These are phyloP conservation scores for Solenodon paradoxus DNA, from an alignment of 2,113 vertebrate species.

Conservation along the genomic window DNA sequence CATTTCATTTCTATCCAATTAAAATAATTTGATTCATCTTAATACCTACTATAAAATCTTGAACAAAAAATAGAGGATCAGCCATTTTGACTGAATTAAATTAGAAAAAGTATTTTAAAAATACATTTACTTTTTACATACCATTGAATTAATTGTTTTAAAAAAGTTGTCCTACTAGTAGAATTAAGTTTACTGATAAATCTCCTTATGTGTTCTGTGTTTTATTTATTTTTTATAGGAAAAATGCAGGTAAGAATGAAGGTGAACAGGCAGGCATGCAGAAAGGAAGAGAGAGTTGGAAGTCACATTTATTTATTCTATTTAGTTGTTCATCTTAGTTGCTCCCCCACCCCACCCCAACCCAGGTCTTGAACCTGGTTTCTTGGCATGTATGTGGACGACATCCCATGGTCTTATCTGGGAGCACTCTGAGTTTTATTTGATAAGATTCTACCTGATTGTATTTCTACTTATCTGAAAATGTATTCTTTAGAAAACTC, in stretches of 20 bases:
- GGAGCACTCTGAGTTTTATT: no score
- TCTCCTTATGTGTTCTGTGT: background rate
- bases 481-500: background rate
- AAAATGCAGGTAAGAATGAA: no score
- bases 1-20: background rate
- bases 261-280: no score
- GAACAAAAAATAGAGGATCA: background rate
- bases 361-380: no score
- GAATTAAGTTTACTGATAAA: conserved; percentile 1
- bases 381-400: no score
- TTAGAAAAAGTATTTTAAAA: background rate
- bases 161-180: background rate
- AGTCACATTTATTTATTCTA: no score
- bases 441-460: no score
- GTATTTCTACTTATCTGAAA: background rate
- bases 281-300: no score
- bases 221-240: background rate
- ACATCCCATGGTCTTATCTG: no score
- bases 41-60: background rate
- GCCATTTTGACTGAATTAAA: background rate
- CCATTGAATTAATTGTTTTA: background rate
- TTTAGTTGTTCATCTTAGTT: no score
- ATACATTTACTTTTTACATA: background rate
- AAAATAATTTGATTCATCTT: background rate
- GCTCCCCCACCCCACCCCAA: no score